Evolutionary conservation across 2,113 vertebrate species (phyloP).

Genomic region (Propithecus coquereli): DNA sequence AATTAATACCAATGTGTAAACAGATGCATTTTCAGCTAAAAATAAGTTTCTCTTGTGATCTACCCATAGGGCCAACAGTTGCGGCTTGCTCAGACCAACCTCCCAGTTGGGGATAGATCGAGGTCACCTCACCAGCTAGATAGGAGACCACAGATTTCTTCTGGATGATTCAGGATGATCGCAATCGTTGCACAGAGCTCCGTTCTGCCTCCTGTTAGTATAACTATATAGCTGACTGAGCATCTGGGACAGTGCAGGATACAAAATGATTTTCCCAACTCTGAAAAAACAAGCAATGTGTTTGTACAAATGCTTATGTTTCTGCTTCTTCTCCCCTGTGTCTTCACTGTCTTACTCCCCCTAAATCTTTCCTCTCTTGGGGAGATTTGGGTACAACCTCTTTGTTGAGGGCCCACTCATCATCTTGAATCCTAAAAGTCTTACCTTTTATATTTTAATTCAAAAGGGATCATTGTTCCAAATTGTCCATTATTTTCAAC

Average conservation of each 20-base stretch:
- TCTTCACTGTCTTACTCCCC: background rate
- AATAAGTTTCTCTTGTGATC: background rate
- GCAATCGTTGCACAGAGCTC: background rate
- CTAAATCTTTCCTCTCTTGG: background rate
- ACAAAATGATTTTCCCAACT: background rate
- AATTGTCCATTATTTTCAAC: slow-evolving; percentile 58
- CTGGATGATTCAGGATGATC: background rate
- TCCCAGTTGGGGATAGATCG: background rate
- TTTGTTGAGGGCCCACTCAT: slow-evolving; percentile 1
- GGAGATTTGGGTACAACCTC: background rate
- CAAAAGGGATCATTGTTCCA: slow-evolving; percentile 45
- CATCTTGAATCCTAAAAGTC: slow-evolving; percentile 18
- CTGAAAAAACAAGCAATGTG: background rate
- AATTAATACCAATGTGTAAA: background rate
- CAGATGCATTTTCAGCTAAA: background rate
- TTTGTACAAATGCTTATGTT: background rate
- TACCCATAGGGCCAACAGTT: background rate
- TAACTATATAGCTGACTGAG: slow-evolving; percentile 36
- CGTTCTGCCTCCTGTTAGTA: background rate
- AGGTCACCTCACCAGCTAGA: background rate
- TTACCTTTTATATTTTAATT: slow-evolving; percentile 54
- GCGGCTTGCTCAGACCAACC: no score
- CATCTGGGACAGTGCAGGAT: slow-evolving; percentile 27
- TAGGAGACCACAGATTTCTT: background rate
- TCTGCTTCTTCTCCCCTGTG: background rate